Conservation (phyloP, 1,140 invertebrate species). For the Centruroides vittatus region DNA sequence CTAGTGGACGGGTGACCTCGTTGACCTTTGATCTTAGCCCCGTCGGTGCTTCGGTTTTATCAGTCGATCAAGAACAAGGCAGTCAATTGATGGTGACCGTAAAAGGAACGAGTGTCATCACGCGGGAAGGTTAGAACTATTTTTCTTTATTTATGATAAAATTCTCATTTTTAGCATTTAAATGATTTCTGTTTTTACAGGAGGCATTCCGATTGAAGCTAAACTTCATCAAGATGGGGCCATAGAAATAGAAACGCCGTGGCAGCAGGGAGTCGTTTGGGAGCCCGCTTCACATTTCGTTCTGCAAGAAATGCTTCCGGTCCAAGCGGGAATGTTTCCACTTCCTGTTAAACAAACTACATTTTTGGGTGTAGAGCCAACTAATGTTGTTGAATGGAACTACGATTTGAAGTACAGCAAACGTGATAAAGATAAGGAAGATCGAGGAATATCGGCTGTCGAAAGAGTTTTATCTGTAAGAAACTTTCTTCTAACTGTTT, state of each 20-base stretch:
- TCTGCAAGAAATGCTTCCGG: conserved; percentile 67
- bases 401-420: conserved; percentile 39
- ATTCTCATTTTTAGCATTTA: too few species aligned
- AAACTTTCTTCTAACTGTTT: not conserved
- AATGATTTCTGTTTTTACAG: conserved; percentile 6
- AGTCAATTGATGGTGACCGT: conserved; percentile 38
- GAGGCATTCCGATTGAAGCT: conserved; percentile 24
- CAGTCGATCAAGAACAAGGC: conserved; percentile 28
- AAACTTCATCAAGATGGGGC: conserved; percentile 32
- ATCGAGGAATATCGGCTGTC: conserved; percentile 16
- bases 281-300: conserved; percentile 64
- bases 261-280: conserved; percentile 29
- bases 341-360: conserved; percentile 65
- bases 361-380: conserved; percentile 45
- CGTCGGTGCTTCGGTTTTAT: conserved; percentile 71
- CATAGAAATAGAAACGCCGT: conserved; percentile 31
- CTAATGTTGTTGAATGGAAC: conserved; percentile 88
- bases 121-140: conserved; percentile 14
- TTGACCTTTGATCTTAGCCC: conserved; percentile 72
- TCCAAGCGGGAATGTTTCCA: conserved; percentile 81
- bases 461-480: conserved; percentile 19
- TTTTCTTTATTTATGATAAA: not conserved
- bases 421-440: conserved; percentile 19
- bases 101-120: conserved; percentile 58
- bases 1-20: conserved; percentile 74